phyloP scores from a whole-genome alignment of 2,113 vertebrate species.

The Pipa parva region DNA sequence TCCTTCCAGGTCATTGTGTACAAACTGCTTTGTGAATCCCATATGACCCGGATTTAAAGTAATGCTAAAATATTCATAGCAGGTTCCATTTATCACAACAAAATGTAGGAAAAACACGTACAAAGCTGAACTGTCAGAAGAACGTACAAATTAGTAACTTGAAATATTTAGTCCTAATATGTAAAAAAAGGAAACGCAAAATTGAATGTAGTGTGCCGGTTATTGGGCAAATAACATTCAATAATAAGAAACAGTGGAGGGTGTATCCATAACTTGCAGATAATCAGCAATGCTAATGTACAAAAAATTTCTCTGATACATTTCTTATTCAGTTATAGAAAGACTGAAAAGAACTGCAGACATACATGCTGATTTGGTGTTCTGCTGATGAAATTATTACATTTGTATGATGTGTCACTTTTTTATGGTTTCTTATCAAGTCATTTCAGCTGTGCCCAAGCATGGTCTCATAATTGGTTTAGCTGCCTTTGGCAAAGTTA shows the following conservation, averaged over 20 bases:
- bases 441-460: slow-evolving; percentile 67
- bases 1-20: no score
- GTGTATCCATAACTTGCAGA: slow-evolving; percentile 52
- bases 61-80: no score
- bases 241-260: slow-evolving; percentile 27
- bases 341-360: slow-evolving; percentile 52
- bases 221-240: neutral
- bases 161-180: no score
- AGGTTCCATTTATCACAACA: no score
- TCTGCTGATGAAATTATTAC: slow-evolving; percentile 61
- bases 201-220: neutral
- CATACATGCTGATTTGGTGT: slow-evolving; percentile 66
- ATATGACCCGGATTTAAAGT: no score
- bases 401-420: slow-evolving; percentile 66
- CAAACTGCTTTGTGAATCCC: no score
- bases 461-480: slow-evolving; percentile 66
- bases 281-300: slow-evolving; percentile 50
- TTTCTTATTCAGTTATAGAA: slow-evolving; percentile 61
- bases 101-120: no score
- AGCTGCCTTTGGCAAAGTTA: slow-evolving; percentile 75
- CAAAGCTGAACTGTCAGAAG: no score
- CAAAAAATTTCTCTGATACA: slow-evolving; percentile 48
- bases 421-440: slow-evolving; percentile 73
- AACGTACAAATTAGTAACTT: no score
- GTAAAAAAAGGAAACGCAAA: no score